These are phyloP conservation scores for Carcina quercana DNA, from an alignment of 2,888 invertebrate species.

Conservation along the genomic window DNA sequence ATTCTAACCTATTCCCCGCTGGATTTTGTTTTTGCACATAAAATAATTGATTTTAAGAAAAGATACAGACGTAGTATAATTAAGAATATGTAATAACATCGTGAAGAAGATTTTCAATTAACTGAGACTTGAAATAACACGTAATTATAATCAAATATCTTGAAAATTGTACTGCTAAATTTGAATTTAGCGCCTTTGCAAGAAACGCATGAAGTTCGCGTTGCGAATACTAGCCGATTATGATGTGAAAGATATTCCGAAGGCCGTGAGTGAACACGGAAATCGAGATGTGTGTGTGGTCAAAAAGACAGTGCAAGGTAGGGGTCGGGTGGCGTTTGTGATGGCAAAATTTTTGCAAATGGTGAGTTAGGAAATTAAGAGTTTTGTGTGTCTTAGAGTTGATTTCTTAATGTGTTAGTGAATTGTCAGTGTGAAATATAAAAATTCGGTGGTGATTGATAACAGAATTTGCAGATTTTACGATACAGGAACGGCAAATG, in stretches of 20 bases:
- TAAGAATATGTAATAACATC: too few species aligned
- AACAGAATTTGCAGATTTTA: conserved; percentile 59
- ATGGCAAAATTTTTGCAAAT: conserved; percentile 86
- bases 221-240: conserved; percentile 76
- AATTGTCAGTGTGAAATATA: conserved; percentile 49
- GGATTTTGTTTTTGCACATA: too few species aligned
- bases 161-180: conserved; percentile 35
- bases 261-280: conserved; percentile 78
- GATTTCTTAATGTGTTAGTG: conserved; percentile 57
- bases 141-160: too few species aligned
- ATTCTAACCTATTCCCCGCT: too few species aligned
- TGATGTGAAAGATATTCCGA: conserved; percentile 79
- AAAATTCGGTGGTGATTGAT: conserved; percentile 60
- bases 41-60: too few species aligned
- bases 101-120: too few species aligned
- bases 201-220: conserved; percentile 72
- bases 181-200: conserved; percentile 62
- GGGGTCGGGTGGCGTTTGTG: conserved; percentile 86
- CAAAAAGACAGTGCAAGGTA: conserved; percentile 82
- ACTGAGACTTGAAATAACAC: too few species aligned
- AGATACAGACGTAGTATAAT: too few species aligned
- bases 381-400: conserved; percentile 46
- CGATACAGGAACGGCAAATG: conserved; percentile 71
- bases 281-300: conserved; percentile 76
- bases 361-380: conserved; percentile 79